Conservation (phyloP, 2,113 vertebrate genomes). For the Psophia crepitans region DNA sequence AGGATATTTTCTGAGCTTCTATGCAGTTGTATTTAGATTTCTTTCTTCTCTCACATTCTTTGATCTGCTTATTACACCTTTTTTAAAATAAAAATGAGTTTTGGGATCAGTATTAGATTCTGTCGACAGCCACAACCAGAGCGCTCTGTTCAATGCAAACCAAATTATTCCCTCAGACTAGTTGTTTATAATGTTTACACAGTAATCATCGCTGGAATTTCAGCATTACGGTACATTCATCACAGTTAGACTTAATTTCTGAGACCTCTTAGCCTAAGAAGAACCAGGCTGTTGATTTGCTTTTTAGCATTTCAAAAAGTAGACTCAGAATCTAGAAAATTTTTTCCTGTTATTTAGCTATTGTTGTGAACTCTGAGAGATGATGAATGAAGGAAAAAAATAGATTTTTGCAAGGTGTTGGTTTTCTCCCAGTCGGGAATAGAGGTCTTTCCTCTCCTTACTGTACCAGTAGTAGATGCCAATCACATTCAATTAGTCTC, state of each 20-base stretch:
- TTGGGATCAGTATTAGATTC: not conserved
- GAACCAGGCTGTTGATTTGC: not conserved
- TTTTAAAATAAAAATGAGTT: slow-evolving; percentile 44
- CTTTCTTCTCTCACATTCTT: slow-evolving; percentile 26
- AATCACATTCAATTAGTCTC: slow-evolving; percentile 67
- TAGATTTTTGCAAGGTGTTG: not conserved
- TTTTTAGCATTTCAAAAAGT: slow-evolving; percentile 38
- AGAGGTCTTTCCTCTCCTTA: not conserved
- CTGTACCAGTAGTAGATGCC: slow-evolving; percentile 44
- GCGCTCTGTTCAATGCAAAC: slow-evolving; percentile 14
- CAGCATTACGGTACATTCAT: slow-evolving; percentile 27
- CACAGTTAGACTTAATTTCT: slow-evolving; percentile 40
- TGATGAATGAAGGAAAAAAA: slow-evolving; percentile 7
- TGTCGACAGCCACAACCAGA: slow-evolving; percentile 28
- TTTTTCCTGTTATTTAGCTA: slow-evolving; percentile 22
- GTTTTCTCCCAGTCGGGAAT: not conserved
- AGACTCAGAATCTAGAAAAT: not conserved
- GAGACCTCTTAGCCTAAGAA: slow-evolving; percentile 23
- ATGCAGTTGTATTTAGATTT: not conserved
- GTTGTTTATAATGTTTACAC: slow-evolving; percentile 13
- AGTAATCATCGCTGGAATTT: slow-evolving; percentile 33
- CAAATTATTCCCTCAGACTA: slow-evolving; percentile 18
- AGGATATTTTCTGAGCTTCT: not conserved
- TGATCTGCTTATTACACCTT: slow-evolving; percentile 29
- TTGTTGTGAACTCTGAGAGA: slow-evolving; percentile 23